Evolutionary conservation across 2,888 invertebrate species (phyloP).

Genomic region (Hyppa rectilinea): DNA sequence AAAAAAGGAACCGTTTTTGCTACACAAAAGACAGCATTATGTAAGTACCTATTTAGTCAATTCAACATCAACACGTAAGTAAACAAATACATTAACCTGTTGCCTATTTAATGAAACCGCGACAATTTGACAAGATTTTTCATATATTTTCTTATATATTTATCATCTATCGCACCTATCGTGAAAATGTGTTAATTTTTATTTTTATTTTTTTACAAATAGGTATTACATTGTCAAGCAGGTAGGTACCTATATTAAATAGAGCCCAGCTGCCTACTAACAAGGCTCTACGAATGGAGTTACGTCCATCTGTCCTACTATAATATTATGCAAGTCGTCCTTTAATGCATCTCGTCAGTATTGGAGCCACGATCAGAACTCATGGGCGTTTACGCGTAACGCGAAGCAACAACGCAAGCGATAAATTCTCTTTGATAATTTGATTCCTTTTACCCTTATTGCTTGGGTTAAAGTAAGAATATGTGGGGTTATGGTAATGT

Average conservation of each 20-base stretch:
- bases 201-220: neutral
- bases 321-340: slow-evolving; percentile 14
- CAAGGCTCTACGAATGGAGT: neutral
- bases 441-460: slow-evolving; percentile 33
- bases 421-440: slow-evolving; percentile 43
- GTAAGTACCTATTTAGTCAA: neutral
- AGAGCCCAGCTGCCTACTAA: neutral
- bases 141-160: no score
- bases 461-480: slow-evolving; percentile 9
- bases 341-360: slow-evolving; percentile 22
- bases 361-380: slow-evolving; percentile 25
- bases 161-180: no score
- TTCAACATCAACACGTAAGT: neutral
- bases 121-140: neutral
- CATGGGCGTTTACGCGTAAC: slow-evolving; percentile 15
- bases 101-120: neutral
- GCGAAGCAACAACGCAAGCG: slow-evolving; percentile 10
- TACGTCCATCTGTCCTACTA: neutral
- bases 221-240: neutral
- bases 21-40: neutral
- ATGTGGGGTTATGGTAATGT: slow-evolving; percentile 30
- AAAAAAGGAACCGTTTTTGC: neutral
- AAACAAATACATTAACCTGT: neutral
- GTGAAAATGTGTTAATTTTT: neutral
- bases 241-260: neutral